phyloP scores from a whole-genome alignment of 2,797 vertebrate genomes.

The Masticophis lateralis region DNA sequence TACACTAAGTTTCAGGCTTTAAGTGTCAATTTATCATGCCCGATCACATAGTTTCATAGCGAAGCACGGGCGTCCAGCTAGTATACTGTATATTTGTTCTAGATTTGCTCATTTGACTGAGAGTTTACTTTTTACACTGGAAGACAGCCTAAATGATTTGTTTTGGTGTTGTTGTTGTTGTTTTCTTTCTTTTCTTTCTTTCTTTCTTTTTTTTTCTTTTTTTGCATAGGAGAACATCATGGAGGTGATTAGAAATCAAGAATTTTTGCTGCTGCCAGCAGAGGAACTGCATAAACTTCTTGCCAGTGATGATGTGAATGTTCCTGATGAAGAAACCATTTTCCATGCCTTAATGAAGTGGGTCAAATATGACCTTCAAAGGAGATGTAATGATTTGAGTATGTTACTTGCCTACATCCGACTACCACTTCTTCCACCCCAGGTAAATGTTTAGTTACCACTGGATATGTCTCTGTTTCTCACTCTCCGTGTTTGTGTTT shows the following conservation, averaged over 20 bases:
- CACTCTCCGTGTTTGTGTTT: not conserved
- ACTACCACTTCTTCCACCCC: constrained; percentile 76
- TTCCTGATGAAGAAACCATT: constrained; percentile 80
- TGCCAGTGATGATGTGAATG: constrained; percentile 79
- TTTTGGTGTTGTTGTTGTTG: no score
- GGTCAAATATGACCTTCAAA: constrained; percentile 76
- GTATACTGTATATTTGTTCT: no score
- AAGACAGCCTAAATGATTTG: constrained; percentile 46
- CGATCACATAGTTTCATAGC: no score
- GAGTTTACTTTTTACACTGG: constrained; percentile 28
- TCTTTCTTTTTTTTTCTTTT: not conserved
- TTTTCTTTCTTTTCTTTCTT: no score
- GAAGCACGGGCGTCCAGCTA: no score
- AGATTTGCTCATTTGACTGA: not conserved
- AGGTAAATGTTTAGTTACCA: constrained; percentile 64
- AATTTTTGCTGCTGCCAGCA: constrained; percentile 76
- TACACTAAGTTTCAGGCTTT: no score
- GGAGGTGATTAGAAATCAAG: constrained; percentile 81
- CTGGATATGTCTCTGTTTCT: not conserved
- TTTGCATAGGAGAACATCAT: constrained; percentile 77
- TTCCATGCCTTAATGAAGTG: constrained; percentile 81
- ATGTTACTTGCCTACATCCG: constrained; percentile 78
- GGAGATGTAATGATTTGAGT: constrained; percentile 72
- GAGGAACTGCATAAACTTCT: constrained; percentile 78
- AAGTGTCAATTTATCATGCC: no score